Percentiles rank a stretch among this genome's conserved stretches.
Evolutionary conservation across 2,888 invertebrate genomes (phyloP).

Genomic region (Drosophila quinaria): DNA sequence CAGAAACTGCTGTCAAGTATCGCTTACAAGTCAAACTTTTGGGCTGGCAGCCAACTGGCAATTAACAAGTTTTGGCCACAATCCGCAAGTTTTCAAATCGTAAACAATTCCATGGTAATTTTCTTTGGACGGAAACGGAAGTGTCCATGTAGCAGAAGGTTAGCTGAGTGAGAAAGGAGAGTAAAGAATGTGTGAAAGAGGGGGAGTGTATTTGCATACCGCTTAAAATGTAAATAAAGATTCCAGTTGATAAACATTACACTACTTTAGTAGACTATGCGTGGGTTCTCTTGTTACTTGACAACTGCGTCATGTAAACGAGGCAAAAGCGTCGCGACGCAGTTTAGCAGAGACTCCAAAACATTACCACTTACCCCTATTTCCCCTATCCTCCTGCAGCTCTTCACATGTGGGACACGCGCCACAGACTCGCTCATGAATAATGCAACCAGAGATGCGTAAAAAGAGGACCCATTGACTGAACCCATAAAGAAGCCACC

Average conservation of each 20-base stretch:
- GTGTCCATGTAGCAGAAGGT: constrained; percentile 12
- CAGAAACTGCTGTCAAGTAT: constrained; percentile 26
- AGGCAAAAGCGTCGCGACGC: constrained; percentile 40
- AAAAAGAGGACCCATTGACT: constrained; percentile 25
- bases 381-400: too few relatives aligned
- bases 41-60: constrained; percentile 30
- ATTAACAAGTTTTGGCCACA: constrained; percentile 54
- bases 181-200: background rate
- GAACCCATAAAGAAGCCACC: constrained; percentile 60
- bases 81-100: constrained; percentile 36
- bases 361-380: background rate
- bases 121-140: constrained; percentile 53
- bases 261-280: constrained; percentile 54
- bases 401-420: constrained; percentile 53
- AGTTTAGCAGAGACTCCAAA: constrained; percentile 24
- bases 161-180: background rate
- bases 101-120: constrained; percentile 47
- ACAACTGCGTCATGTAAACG: constrained; percentile 55
- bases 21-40: constrained; percentile 41
- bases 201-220: constrained; percentile 55
- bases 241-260: constrained; percentile 56
- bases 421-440: constrained; percentile 65
- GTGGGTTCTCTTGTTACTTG: constrained; percentile 45
- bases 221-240: constrained; percentile 63
- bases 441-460: constrained; percentile 62